Base-by-base conservation (phyloP, 2,888 invertebrate genomes). In the Heliconius ismenius region DNA sequence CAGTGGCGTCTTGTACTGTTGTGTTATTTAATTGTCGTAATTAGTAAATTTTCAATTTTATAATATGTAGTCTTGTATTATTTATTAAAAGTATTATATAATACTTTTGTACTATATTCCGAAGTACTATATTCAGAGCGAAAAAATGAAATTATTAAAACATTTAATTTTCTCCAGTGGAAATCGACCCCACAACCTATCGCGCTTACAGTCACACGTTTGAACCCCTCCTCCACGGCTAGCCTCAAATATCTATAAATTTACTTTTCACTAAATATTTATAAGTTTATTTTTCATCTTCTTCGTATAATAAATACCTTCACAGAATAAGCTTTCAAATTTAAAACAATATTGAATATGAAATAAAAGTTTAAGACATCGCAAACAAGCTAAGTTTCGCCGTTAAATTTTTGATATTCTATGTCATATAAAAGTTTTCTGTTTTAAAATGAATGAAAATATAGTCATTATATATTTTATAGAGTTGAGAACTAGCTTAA, bases 281-380 rank as follows among this genome's bases (percentile, higher is more conserved):
- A 62, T 36, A 36, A 36, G 36, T 73, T 67, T 60, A 73, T 65
- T 65, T 73, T 67, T 67, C 60, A 74, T 39, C 39, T 15, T 39
- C 36, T 24, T 39, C 36, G 36, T 65, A 36, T 13, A 24, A 13
- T 11, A 65, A 32, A 32, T 32, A 9, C 65, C 13, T 4, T 65
- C 36, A 39, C 18, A 67, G 13, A 70, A 70, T 32, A 32, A 58
- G 58, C 58, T 58, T 70, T 58, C 54, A 15, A 70, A 70, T 70
- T n/a, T 70, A 32, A 70, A 58, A 70, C 58, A 70, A 70, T 70
- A 58, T 70, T 70, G 54, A 70, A 70, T 32, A 58, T 58, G 21
- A 54, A 7, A 70, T 70, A n/a, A 58, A 70, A 70, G 32, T 58
- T 49, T 58, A 58, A 70, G 32, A 58, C 7, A 32, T 70, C 54